Conservation (phyloP, 2,888 invertebrate genomes). For the Macaria notata region DNA sequence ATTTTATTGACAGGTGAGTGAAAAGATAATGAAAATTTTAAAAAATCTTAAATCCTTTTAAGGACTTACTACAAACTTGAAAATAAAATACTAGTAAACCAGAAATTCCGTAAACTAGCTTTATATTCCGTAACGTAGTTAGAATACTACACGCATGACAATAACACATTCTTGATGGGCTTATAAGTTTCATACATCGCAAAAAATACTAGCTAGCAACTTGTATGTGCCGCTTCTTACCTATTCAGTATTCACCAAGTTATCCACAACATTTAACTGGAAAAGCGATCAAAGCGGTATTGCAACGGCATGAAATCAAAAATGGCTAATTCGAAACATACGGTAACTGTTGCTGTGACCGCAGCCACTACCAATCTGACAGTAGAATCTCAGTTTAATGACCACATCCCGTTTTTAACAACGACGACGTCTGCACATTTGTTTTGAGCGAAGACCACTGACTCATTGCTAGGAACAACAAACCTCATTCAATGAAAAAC, state of each 20-base stretch:
- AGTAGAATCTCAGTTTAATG: slow-evolving; percentile 76
- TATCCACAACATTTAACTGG: slow-evolving; percentile 15
- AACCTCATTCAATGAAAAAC: slow-evolving; percentile 61
- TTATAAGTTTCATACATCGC: slow-evolving; percentile 33
- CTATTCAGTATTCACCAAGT: slow-evolving; percentile 22
- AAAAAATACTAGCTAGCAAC: slow-evolving; percentile 44
- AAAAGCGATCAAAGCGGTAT: slow-evolving; percentile 23
- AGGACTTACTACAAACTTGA: too few relatives aligned
- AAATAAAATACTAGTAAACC: too few relatives aligned
- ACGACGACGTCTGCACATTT: slow-evolving; percentile 67
- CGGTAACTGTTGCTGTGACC: slow-evolving; percentile 27
- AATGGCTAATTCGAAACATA: slow-evolving; percentile 21
- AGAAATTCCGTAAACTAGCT: too few relatives aligned
- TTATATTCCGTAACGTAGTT: too few relatives aligned
- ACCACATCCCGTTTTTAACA: slow-evolving; percentile 75
- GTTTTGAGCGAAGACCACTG: slow-evolving; percentile 65
- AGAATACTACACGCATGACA: too few relatives aligned
- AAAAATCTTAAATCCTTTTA: neutral
- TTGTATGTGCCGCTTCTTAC: slow-evolving; percentile 40
- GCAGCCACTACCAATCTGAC: slow-evolving; percentile 47
- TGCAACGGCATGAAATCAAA: slow-evolving; percentile 28
- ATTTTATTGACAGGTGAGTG: slow-evolving; percentile 86
- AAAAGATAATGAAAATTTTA: neutral
- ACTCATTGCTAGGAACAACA: slow-evolving; percentile 69
- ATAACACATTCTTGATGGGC: too few relatives aligned